Evolutionary conservation across 2,888 invertebrate species (phyloP).

Genomic region (Perizoma flavofasciatum): DNA sequence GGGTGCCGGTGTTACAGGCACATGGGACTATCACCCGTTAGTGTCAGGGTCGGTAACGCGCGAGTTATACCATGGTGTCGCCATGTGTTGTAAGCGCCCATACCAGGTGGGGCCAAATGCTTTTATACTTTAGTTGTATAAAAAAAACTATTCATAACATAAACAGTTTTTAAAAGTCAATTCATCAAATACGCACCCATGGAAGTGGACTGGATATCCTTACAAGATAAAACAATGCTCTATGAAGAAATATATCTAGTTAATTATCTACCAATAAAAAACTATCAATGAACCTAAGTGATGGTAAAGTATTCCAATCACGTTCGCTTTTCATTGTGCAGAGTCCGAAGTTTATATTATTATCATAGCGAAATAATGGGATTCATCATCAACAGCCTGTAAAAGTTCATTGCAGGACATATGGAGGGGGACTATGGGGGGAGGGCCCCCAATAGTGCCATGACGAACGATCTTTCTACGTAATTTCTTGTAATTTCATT

Average conservation of each 20-base stretch:
- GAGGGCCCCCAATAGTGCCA: too few species aligned
- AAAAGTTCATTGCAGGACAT: too few species aligned
- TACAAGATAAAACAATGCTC: constrained; percentile 22
- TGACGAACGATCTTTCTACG: too few species aligned
- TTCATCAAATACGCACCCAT: constrained; percentile 9
- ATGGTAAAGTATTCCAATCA: constrained; percentile 40
- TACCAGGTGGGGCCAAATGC: too few species aligned
- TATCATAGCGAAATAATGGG: neutral
- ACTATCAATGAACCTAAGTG: constrained; percentile 27
- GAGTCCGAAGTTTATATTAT: constrained; percentile 8
- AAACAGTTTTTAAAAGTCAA: constrained; percentile 18
- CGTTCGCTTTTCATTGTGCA: constrained; percentile 36
- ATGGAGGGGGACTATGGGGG: too few species aligned
- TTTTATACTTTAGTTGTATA: too few species aligned
- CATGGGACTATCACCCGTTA: too few species aligned
- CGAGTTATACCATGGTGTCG: too few species aligned
- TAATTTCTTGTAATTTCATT: too few species aligned
- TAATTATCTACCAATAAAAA: constrained; percentile 1
- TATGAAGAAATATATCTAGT: constrained; percentile 18
- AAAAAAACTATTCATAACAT: constrained; percentile 22
- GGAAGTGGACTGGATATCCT: constrained; percentile 4
- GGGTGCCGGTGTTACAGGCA: too few species aligned
- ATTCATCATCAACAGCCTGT: neutral
- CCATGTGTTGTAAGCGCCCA: too few species aligned
- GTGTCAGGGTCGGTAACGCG: too few species aligned